Conservation (phyloP, 2,113 vertebrate genomes). For the Saguinus imperator region DNA sequence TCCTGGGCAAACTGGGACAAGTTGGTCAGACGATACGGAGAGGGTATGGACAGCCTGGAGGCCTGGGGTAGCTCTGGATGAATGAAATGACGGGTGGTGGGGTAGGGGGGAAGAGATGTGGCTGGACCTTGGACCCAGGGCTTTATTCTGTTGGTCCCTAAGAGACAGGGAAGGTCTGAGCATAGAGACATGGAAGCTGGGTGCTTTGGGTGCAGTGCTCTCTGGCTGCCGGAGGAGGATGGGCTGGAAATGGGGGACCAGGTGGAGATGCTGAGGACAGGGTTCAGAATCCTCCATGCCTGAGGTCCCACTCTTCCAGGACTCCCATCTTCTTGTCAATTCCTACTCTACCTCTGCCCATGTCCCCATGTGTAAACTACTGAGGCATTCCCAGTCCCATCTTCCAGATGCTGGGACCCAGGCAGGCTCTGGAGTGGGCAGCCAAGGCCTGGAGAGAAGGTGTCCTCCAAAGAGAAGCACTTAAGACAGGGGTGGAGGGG, state of each 20-base stretch:
- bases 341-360: neutral
- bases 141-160: neutral
- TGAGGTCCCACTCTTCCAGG: neutral
- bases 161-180: neutral
- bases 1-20: neutral
- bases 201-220: neutral
- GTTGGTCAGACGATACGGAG: neutral
- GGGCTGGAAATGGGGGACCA: too few species aligned
- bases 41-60: neutral
- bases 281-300: neutral
- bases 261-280: neutral
- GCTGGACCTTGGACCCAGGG: neutral
- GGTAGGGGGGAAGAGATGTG: neutral
- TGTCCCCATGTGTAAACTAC: neutral
- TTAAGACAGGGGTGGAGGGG: neutral
- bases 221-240: neutral
- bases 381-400: neutral
- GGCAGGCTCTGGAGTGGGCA: neutral
- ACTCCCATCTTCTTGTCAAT: neutral
- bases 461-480: neutral
- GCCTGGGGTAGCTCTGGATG: neutral
- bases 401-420: neutral
- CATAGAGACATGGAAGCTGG: neutral
- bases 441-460: neutral
- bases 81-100: neutral